Conservation (phyloP, 2,797 vertebrate genomes). For the Poecilia wingei region DNA sequence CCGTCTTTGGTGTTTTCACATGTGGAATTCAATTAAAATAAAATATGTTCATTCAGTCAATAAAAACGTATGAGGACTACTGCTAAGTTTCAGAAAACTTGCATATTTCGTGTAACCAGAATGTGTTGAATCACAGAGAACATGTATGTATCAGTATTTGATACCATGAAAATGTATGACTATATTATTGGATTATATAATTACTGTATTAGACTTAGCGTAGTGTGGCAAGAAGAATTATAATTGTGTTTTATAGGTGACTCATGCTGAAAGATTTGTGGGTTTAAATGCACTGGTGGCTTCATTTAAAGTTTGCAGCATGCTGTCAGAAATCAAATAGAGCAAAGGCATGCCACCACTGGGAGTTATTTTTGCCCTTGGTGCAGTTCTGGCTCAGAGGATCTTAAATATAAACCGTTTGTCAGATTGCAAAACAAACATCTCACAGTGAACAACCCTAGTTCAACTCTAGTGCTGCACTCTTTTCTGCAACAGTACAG, state of each 20-base stretch:
- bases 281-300: neutral
- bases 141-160: neutral
- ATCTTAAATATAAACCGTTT: constrained; percentile 10
- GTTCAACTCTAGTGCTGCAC: neutral
- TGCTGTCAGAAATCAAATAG: neutral
- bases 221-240: neutral
- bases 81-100: neutral
- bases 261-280: neutral
- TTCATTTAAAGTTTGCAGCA: constrained; percentile 1
- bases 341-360: neutral
- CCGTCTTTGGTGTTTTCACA: neutral
- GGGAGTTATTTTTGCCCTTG: neutral
- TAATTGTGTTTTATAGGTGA: neutral
- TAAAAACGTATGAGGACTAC: neutral
- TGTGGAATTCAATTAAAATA: neutral
- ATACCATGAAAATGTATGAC: neutral
- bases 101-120: neutral
- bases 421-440: constrained; percentile 14
- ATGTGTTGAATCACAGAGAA: neutral
- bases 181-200: neutral
- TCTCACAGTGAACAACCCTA: neutral
- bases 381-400: neutral
- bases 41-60: neutral
- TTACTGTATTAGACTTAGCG: neutral
- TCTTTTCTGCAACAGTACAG: neutral